phyloP scores from a whole-genome alignment of 1,140 invertebrate species.

The Leptopilina clavipes region DNA sequence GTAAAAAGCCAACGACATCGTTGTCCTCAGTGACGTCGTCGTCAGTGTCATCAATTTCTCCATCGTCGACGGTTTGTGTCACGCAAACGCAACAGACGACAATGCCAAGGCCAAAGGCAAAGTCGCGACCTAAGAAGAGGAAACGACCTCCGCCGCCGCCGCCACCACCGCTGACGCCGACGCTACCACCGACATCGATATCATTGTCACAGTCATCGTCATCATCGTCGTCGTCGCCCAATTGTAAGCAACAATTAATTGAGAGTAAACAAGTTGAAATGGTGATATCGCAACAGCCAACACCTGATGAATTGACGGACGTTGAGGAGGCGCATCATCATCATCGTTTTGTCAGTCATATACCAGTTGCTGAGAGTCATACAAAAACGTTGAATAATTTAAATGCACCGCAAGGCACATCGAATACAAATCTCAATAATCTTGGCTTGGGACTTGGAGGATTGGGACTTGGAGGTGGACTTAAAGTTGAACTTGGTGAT shows the following conservation, averaged over 20 bases:
- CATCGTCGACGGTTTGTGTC: not conserved
- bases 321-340: constrained; percentile 39
- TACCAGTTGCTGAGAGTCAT: constrained; percentile 64
- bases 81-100: not conserved
- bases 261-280: constrained; percentile 34
- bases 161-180: no score
- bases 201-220: no score
- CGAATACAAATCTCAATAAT: constrained; percentile 63
- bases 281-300: constrained; percentile 57
- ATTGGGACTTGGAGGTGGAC: constrained; percentile 65
- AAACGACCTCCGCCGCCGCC: constrained; percentile 66
- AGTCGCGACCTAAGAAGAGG: constrained; percentile 84
- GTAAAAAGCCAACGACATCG: constrained; percentile 85
- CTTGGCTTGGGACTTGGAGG: constrained; percentile 65
- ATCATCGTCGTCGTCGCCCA: no score
- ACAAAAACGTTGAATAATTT: constrained; percentile 70
- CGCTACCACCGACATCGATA: no score
- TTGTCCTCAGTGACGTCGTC: constrained; percentile 76
- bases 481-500: constrained; percentile 71
- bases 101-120: constrained; percentile 76
- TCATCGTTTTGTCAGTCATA: constrained; percentile 62
- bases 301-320: not conserved
- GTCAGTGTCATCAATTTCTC: constrained; percentile 77
- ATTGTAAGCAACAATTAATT: constrained; percentile 47
- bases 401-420: constrained; percentile 61